Conservation (phyloP, 2,888 invertebrate species). For the Anodontia alba region DNA sequence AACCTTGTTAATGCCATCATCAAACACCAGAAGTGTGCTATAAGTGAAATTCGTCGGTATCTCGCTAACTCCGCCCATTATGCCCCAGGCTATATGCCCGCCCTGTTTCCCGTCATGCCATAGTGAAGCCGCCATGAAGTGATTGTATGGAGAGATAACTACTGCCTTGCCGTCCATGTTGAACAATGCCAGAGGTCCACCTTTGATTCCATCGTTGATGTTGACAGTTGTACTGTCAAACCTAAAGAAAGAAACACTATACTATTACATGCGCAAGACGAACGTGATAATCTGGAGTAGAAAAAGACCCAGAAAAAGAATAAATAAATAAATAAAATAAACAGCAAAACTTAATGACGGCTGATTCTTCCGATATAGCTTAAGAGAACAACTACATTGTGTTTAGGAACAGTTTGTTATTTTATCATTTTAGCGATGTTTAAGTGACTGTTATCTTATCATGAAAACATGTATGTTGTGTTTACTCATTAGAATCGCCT, state of each 20-base stretch:
- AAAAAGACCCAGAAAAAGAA: no score
- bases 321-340: no score
- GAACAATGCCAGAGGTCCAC: constrained; percentile 66
- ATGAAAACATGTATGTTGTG: no score
- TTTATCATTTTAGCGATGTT: no score
- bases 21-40: constrained; percentile 70
- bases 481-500: no score
- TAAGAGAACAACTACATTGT: no score
- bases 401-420: no score
- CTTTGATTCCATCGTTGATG: constrained; percentile 59
- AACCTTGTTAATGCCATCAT: constrained; percentile 72
- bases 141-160: constrained; percentile 58
- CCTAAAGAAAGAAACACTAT: constrained; percentile 23
- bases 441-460: no score
- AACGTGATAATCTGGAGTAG: no score
- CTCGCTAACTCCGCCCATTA: constrained; percentile 67
- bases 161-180: constrained; percentile 56
- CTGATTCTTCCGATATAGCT: no score
- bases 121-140: constrained; percentile 69
- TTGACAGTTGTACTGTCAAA: constrained; percentile 44
- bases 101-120: constrained; percentile 47
- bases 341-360: no score
- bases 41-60: constrained; percentile 65
- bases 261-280: no score
- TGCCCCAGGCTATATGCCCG: constrained; percentile 65